A percentile compares a stretch with the other conserved stretches of the same genome.
Conservation (phyloP, 2,113 vertebrate genomes). For the Malaclemys terrapin region DNA sequence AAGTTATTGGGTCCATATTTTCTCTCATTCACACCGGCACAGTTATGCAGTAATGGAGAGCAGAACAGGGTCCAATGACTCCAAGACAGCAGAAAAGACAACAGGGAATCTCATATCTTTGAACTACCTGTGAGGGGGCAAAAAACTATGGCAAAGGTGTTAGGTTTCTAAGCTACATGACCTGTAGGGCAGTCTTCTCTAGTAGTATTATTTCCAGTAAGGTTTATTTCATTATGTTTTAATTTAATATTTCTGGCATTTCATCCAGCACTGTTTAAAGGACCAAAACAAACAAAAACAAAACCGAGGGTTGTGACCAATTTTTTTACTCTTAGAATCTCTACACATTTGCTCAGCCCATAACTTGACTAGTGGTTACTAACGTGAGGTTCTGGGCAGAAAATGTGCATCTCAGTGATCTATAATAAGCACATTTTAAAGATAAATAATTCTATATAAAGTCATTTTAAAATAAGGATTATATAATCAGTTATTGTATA, state of each 20-base stretch:
- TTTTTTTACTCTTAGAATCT: neutral
- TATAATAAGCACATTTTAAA: neutral
- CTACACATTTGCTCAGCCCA: neutral
- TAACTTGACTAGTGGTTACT: neutral
- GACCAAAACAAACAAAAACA: neutral
- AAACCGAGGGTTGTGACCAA: neutral
- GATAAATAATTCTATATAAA: neutral
- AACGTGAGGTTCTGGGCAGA: neutral
- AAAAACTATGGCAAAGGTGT: neutral
- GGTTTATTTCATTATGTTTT: neutral
- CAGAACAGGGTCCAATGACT: neutral
- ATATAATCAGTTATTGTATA: neutral
- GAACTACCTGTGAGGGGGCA: neutral
- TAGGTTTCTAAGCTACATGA: neutral
- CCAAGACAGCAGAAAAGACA: neutral
- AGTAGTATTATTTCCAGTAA: neutral
- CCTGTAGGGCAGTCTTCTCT: neutral
- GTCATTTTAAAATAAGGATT: neutral
- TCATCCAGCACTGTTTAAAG: neutral
- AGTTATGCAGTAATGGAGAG: neutral
- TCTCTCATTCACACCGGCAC: neutral
- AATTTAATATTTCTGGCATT: neutral
- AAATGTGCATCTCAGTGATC: fast-evolving
- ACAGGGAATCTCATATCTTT: neutral
- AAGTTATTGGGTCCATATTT: neutral